phyloP scores from a whole-genome alignment of 2,797 vertebrate genomes.

The Cyprinodon diabolis region DNA sequence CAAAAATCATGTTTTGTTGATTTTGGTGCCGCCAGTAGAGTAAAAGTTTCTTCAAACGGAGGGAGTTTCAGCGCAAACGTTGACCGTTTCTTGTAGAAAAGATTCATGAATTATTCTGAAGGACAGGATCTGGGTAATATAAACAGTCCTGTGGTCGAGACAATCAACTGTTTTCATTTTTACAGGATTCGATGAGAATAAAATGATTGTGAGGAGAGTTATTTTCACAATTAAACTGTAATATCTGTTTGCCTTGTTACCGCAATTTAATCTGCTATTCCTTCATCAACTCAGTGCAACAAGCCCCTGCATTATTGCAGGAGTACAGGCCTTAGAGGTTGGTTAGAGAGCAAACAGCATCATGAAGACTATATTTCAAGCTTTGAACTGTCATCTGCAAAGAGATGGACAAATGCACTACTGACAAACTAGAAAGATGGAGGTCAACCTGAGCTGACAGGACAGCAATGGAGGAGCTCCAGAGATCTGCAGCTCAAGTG shows the following conservation, averaged over 20 bases:
- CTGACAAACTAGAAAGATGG: not conserved
- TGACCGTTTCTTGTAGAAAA: not conserved
- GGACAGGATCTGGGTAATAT: not conserved
- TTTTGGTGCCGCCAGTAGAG: too few species aligned
- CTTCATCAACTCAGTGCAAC: too few species aligned
- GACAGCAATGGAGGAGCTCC: too few species aligned
- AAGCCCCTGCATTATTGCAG: too few species aligned
- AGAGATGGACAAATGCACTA: not conserved
- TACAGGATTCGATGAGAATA: not conserved
- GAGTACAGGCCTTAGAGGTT: too few species aligned
- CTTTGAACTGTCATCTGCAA: not conserved
- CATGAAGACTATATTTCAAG: too few species aligned
- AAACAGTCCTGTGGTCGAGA: not conserved
- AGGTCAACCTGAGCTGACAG: too few species aligned
- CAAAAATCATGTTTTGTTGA: too few species aligned
- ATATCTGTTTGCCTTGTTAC: too few species aligned
- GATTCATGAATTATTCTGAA: not conserved
- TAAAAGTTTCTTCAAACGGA: not conserved
- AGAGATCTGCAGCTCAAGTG: too few species aligned
- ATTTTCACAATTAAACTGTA: not conserved
- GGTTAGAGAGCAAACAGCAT: too few species aligned
- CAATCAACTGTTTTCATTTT: not conserved
- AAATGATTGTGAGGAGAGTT: not conserved
- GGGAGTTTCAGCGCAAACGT: not conserved
- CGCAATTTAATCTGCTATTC: too few species aligned